These are phyloP conservation scores for Masticophis lateralis DNA, from an alignment of 2,797 vertebrate species.

Conservation along the genomic window DNA sequence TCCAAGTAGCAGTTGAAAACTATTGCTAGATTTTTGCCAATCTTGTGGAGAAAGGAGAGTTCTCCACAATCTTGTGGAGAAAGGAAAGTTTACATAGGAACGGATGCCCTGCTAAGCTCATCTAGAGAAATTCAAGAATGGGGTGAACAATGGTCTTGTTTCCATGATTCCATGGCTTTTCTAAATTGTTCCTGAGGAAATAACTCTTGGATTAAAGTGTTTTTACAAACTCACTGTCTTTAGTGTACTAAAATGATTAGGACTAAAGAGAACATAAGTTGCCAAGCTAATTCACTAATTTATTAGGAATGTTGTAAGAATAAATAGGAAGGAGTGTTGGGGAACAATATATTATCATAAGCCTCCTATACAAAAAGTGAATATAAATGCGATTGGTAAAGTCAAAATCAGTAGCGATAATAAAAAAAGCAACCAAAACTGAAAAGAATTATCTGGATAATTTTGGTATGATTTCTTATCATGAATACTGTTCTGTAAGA, in stretches of 20 bases:
- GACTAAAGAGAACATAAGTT: not conserved
- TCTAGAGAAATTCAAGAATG: too few species aligned
- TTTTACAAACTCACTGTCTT: not conserved
- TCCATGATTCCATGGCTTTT: not conserved
- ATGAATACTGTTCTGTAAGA: not conserved
- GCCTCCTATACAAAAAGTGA: not conserved
- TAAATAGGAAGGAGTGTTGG: not conserved
- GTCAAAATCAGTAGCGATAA: not conserved
- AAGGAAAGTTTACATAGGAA: not conserved
- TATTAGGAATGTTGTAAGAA: not conserved
- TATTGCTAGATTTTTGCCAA: not conserved
- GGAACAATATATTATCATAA: not conserved
- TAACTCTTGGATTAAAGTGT: not conserved
- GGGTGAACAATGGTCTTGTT: not conserved
- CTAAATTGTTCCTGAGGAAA: not conserved
- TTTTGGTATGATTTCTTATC: not conserved
- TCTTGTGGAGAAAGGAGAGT: too few species aligned
- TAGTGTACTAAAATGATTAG: not conserved
- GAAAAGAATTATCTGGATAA: not conserved
- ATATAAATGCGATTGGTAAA: not conserved
- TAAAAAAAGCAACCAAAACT: not conserved
- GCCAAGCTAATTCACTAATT: not conserved
- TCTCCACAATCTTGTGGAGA: not conserved
- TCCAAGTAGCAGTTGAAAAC: not conserved
- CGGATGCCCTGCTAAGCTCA: not conserved